A percentile compares a stretch with the other conserved stretches of the same genome.
Conservation (phyloP, 1,140 invertebrate species). For the Polypedilum pembai region DNA sequence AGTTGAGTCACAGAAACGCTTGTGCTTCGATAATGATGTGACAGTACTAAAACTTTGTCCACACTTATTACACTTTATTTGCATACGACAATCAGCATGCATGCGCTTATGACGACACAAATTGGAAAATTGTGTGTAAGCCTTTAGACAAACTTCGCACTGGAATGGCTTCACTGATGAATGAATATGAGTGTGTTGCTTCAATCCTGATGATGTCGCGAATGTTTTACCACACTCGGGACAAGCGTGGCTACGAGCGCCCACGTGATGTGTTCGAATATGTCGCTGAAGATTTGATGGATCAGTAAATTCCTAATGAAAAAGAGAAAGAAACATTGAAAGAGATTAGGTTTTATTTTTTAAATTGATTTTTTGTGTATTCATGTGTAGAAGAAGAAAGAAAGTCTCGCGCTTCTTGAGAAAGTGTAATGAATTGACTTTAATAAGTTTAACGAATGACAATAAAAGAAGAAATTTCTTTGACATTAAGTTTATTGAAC, state of each 20-base stretch:
- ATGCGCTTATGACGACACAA: slow-evolving; percentile 98
- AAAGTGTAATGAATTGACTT: no score
- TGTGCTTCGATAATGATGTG: slow-evolving; percentile 76
- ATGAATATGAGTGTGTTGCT: slow-evolving; percentile 99
- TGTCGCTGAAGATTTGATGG: slow-evolving; percentile 93
- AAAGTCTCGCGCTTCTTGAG: no score
- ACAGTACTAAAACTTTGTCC: slow-evolving; percentile 82
- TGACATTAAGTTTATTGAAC: no score
- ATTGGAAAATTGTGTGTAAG: slow-evolving; percentile 99
- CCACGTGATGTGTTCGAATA: slow-evolving; percentile 87
- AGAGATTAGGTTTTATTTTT: no score
- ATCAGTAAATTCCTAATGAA: slow-evolving; percentile 81
- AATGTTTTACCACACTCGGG: slow-evolving; percentile 98
- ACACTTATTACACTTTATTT: slow-evolving; percentile 88
- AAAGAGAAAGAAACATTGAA: slow-evolving; percentile 30
- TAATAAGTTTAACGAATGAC: no score
- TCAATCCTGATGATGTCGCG: slow-evolving; percentile 91
- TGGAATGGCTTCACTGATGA: slow-evolving; percentile 96
- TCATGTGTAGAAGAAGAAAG: no score
- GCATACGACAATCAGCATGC: slow-evolving; percentile 84
- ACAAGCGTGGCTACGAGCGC: slow-evolving; percentile 89
- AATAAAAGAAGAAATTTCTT: no score
- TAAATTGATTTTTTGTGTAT: no score
- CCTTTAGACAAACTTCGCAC: slow-evolving; percentile 85
- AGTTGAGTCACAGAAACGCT: slow-evolving; percentile 72